Conservation (phyloP, 2,113 vertebrate genomes). For the Toxotes jaculatrix region DNA sequence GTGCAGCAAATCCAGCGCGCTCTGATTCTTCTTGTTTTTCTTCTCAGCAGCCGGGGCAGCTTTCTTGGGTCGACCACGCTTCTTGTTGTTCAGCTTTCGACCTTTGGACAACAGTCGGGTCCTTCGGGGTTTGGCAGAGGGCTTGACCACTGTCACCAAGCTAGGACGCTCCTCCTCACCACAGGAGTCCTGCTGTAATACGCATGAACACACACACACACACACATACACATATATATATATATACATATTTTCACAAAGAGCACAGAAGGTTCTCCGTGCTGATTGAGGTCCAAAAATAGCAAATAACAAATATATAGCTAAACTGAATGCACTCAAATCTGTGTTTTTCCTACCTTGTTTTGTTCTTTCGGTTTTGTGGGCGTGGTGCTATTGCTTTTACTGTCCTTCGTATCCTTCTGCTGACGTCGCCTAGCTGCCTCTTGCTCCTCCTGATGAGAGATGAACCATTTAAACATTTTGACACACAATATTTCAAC, state of each 20-base stretch:
- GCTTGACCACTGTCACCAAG: slow-evolving; percentile 85
- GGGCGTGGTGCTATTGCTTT: slow-evolving; percentile 95
- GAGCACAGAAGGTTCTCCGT: too few species aligned
- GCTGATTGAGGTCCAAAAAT: not conserved
- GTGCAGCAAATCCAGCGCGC: slow-evolving; percentile 92
- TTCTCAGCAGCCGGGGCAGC: slow-evolving; percentile 87
- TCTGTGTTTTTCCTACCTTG: slow-evolving; percentile 81
- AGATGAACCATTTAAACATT: not conserved
- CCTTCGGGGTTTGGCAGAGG: slow-evolving; percentile 91
- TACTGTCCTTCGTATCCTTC: slow-evolving; percentile 90
- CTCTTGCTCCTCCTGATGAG: slow-evolving; percentile 95
- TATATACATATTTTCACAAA: not conserved
- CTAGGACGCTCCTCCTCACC: slow-evolving; percentile 91
- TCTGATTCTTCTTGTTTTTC: slow-evolving; percentile 93
- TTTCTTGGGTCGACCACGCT: slow-evolving; percentile 97
- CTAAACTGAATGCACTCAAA: not conserved
- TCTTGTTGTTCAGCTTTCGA: slow-evolving; percentile 93
- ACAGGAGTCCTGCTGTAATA: slow-evolving; percentile 88
- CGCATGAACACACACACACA: not conserved
- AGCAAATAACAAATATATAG: not conserved
- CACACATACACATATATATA: not conserved
- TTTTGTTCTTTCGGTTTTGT: slow-evolving; percentile 91
- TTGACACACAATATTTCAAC: not conserved
- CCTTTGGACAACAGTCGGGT: slow-evolving; percentile 91
- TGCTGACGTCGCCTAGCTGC: slow-evolving; percentile 93